phyloP scores from a whole-genome alignment of 2,113 vertebrate species.

The Benitochromis conjunctus region DNA sequence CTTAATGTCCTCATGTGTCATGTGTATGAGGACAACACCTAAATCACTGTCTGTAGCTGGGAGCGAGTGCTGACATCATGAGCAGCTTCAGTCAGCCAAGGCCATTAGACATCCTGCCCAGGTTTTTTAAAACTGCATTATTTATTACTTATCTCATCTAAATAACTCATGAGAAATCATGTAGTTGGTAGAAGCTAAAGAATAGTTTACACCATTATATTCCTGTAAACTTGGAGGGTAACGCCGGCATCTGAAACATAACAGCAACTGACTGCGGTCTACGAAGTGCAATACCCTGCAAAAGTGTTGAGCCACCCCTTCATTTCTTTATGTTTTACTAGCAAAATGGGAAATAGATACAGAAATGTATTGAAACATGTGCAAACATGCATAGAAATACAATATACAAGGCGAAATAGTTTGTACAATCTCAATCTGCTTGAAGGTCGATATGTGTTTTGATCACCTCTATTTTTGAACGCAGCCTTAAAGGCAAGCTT shows the following conservation, averaged over 20 bases:
- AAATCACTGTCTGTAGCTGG: constrained; percentile 13
- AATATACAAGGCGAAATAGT: background rate
- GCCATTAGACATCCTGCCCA: background rate
- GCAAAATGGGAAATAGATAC: background rate
- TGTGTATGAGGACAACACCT: background rate
- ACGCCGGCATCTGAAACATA: background rate
- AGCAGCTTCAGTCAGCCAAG: background rate
- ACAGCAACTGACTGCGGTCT: background rate
- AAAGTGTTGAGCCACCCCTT: background rate
- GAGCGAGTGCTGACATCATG: background rate
- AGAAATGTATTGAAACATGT: background rate
- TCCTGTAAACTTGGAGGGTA: background rate
- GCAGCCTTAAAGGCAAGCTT: background rate
- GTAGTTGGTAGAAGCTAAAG: background rate
- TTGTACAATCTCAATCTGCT: background rate
- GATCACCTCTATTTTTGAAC: background rate
- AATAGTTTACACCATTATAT: background rate
- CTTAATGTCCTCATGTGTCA: constrained; percentile 48
- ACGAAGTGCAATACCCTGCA: background rate
- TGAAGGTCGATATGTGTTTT: background rate
- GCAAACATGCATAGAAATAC: background rate
- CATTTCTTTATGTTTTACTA: background rate
- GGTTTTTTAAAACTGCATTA: constrained; percentile 29
- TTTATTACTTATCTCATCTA: background rate
- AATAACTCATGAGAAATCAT: constrained; percentile 9